Evolutionary conservation across 2,888 invertebrate species (phyloP).

Genomic region (Deilephila elpenor): DNA sequence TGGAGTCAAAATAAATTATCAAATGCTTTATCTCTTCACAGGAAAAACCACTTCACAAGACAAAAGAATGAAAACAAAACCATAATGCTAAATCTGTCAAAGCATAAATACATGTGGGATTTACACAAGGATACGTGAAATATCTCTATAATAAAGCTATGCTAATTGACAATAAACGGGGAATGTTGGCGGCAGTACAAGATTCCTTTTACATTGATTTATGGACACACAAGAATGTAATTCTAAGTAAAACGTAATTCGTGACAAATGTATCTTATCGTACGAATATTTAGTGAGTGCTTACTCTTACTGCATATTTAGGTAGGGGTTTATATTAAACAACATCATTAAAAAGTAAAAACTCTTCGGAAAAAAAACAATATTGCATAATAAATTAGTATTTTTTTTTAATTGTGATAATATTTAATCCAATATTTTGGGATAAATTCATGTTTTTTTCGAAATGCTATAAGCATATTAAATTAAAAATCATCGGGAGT

Average conservation of each 20-base stretch:
- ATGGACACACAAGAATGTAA: constrained; percentile 8
- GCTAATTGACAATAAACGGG: constrained; percentile 17
- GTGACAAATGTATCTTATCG: constrained; percentile 15
- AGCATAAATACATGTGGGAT: background rate
- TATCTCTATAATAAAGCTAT: background rate
- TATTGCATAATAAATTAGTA: too few species aligned
- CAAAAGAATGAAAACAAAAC: too few species aligned
- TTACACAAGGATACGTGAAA: background rate
- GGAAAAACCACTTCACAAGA: too few species aligned
- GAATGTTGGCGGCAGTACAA: constrained; percentile 14
- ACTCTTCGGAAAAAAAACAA: too few species aligned
- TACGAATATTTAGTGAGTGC: constrained; percentile 17
- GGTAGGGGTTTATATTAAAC: too few species aligned
- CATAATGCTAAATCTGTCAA: background rate
- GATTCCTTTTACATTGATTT: constrained; percentile 21
- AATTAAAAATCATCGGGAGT: background rate
- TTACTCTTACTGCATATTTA: background rate
- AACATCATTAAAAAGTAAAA: too few species aligned
- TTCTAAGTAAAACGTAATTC: constrained; percentile 20
- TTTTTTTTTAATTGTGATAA: too few species aligned
- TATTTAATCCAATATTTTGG: too few species aligned
- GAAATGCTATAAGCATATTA: background rate
- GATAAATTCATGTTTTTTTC: too few species aligned
- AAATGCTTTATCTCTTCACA: too few species aligned
- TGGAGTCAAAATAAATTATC: too few species aligned